Percentiles rank a stretch among this genome's conserved stretches.
These are phyloP conservation scores for Agapornis roseicollis DNA, from an alignment of 2,113 vertebrate species.

Conservation along the genomic window DNA sequence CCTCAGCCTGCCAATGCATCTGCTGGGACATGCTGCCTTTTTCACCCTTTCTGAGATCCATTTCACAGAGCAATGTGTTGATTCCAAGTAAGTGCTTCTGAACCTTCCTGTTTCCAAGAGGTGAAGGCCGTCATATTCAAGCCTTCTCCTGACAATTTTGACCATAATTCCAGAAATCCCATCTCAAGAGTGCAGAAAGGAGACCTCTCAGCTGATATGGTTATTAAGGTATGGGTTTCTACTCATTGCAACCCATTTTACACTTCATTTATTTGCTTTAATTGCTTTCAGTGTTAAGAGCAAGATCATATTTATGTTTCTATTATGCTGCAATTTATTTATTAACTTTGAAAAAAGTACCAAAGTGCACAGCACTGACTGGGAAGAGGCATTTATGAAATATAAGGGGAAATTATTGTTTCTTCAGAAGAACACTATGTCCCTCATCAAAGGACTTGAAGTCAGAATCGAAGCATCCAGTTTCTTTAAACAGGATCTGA, in stretches of 20 bases:
- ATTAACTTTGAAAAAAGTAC: conserved; percentile 19
- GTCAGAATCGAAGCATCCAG: not conserved
- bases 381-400: not conserved
- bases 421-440: not conserved
- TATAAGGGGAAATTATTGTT: not conserved
- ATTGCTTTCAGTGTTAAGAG: not conserved
- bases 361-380: not conserved
- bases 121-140: not conserved
- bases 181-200: not conserved
- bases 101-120: not conserved
- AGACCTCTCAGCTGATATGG: not conserved
- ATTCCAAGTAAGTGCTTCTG: fast-evolving
- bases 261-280: not conserved
- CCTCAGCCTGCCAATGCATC: not conserved
- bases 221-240: not conserved
- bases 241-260: not conserved
- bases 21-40: not conserved
- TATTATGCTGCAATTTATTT: conserved; percentile 16
- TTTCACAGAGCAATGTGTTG: not conserved
- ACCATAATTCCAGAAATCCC: not conserved
- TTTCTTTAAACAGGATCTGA: not conserved
- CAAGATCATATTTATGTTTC: not conserved
- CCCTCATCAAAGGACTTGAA: not conserved
- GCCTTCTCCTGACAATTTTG: not conserved
- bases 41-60: not conserved